These are phyloP conservation scores for Anoplophora glabripennis DNA, from an alignment of 1,140 invertebrate species.

Conservation along the genomic window DNA sequence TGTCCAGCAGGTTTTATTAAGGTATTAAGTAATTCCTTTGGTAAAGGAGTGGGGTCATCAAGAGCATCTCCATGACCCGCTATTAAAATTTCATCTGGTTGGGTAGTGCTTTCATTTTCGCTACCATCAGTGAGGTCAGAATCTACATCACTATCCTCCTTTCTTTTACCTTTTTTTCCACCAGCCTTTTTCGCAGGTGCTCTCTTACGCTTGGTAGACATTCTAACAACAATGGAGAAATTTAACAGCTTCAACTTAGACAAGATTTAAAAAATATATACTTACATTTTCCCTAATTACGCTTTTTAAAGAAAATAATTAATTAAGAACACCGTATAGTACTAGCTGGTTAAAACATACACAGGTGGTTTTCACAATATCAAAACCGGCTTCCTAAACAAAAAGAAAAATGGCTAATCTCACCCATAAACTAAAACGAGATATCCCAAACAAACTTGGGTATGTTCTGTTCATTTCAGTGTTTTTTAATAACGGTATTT, in stretches of 20 bases:
- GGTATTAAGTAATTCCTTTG: slow-evolving; percentile 60
- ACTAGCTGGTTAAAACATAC: not conserved
- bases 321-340: not conserved
- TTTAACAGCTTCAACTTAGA: not conserved
- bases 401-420: slow-evolving; percentile 21
- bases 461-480: not conserved
- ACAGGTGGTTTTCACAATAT: not conserved
- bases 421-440: not conserved
- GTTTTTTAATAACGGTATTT: slow-evolving; percentile 21
- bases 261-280: not conserved
- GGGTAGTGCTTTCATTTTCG: slow-evolving; percentile 47
- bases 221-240: slow-evolving; percentile 13
- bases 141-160: slow-evolving; percentile 53
- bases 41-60: slow-evolving; percentile 51
- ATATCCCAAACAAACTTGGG: slow-evolving; percentile 4
- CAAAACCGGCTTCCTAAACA: slow-evolving; percentile 13
- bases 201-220: slow-evolving; percentile 45
- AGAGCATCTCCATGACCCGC: slow-evolving; percentile 50
- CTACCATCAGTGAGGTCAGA: slow-evolving; percentile 52
- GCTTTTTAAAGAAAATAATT: not conserved
- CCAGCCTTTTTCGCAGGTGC: slow-evolving; percentile 39
- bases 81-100: slow-evolving; percentile 54
- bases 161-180: slow-evolving; percentile 51
- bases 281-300: not conserved
- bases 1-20: slow-evolving; percentile 60